These are phyloP conservation scores for Drosophila hamatofila DNA, from an alignment of 2,888 invertebrate species.

Conservation along the genomic window DNA sequence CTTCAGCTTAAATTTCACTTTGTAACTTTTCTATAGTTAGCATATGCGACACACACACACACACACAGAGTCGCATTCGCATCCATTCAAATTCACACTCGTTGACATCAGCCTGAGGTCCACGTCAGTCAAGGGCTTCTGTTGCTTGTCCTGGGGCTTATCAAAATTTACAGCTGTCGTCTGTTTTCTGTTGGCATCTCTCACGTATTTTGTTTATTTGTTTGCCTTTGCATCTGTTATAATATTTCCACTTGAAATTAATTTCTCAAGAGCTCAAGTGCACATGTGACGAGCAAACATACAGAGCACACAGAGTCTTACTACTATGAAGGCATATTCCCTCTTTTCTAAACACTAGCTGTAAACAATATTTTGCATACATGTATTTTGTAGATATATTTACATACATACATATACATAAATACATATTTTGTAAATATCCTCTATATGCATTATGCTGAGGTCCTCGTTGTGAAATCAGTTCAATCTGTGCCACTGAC, in stretches of 20 bases:
- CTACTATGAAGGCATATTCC: conserved; percentile 46
- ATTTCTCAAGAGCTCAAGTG: conserved; percentile 82
- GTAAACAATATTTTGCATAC: conserved; percentile 60
- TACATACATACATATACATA: conserved; percentile 8
- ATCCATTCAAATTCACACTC: conserved; percentile 21
- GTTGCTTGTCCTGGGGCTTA: conserved; percentile 55
- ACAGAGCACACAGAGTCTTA: conserved; percentile 17
- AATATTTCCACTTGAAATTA: conserved; percentile 81
- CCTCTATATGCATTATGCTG: conserved; percentile 69
- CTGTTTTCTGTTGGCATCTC: conserved; percentile 38
- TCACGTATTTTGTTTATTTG: conserved; percentile 65
- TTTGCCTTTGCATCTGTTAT: conserved; percentile 62
- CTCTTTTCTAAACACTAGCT: conserved; percentile 73
- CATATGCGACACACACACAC: conserved; percentile 5
- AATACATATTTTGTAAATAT: conserved; percentile 64
- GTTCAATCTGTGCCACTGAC: conserved; percentile 77
- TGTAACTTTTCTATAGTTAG: conserved; percentile 9
- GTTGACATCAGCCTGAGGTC: conserved; percentile 21
- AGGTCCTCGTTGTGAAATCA: conserved; percentile 71
- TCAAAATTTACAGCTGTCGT: conserved; percentile 72
- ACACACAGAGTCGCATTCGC: neutral
- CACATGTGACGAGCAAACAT: conserved; percentile 71
- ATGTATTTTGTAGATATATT: conserved; percentile 1
- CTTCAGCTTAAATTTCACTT: conserved; percentile 3
- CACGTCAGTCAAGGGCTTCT: conserved; percentile 41